These are phyloP conservation scores for Exephanes ischioxanthus DNA, from an alignment of 2,888 invertebrate species.

Conservation along the genomic window DNA sequence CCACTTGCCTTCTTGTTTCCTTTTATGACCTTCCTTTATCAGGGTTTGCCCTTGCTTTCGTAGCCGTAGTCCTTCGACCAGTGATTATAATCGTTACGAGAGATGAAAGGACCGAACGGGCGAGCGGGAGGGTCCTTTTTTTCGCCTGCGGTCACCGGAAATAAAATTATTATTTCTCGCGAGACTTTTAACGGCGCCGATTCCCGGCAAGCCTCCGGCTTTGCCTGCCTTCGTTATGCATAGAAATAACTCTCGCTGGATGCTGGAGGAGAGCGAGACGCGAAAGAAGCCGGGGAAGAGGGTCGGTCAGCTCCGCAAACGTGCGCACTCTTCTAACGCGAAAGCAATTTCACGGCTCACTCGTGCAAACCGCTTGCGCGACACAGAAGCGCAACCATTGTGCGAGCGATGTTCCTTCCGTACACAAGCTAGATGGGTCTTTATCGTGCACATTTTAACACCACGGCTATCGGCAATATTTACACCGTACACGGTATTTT, in stretches of 20 bases:
- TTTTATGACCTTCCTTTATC: background rate
- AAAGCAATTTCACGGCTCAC: slow-evolving; percentile 63
- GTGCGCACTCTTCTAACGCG: slow-evolving; percentile 44
- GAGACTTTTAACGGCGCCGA: slow-evolving; percentile 54
- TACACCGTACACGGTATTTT: background rate
- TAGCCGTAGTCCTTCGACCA: background rate
- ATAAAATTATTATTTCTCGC: slow-evolving; percentile 63
- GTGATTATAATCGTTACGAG: slow-evolving; percentile 16
- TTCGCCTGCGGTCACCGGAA: slow-evolving; percentile 43
- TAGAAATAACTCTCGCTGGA: slow-evolving; percentile 50
- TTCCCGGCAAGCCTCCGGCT: background rate
- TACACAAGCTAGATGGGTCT: background rate
- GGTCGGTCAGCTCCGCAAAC: slow-evolving; percentile 41
- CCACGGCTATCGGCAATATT: slow-evolving; percentile 9
- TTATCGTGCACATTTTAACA: background rate
- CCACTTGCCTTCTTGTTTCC: background rate
- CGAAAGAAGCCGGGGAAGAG: slow-evolving; percentile 29
- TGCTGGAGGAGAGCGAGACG: slow-evolving; percentile 40
- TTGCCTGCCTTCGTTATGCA: slow-evolving; percentile 22
- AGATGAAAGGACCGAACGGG: slow-evolving; percentile 11
- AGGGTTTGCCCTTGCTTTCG: background rate
- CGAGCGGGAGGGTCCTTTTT: slow-evolving; percentile 56
- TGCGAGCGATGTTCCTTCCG: background rate
- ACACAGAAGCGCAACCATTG: slow-evolving; percentile 21
- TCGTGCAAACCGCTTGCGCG: slow-evolving; percentile 47